Evolutionary conservation across 2,113 vertebrate species (phyloP).

Genomic region (Cephalophus harveyi): DNA sequence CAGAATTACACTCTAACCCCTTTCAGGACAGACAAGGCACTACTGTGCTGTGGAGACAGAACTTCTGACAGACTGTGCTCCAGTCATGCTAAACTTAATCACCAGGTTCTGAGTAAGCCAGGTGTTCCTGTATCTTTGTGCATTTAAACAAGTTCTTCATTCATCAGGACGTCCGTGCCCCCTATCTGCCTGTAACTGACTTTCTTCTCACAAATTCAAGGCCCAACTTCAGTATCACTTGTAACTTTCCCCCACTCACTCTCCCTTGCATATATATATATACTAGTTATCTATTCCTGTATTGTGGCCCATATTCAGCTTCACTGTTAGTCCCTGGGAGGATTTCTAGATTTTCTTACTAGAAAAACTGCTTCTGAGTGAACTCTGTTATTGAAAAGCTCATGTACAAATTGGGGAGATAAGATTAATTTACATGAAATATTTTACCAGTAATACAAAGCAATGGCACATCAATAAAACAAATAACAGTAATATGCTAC

Average conservation of each 20-base stretch:
- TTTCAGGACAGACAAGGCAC: not conserved
- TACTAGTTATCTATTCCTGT: not conserved
- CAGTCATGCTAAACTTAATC: not conserved
- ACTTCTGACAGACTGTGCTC: not conserved
- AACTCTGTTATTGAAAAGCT: not conserved
- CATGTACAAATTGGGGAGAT: not conserved
- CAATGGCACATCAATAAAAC: not conserved
- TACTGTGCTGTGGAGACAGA: not conserved
- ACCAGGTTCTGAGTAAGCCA: not conserved
- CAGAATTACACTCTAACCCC: not conserved
- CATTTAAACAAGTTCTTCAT: not conserved
- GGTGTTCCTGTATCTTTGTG: not conserved
- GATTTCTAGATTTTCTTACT: not conserved
- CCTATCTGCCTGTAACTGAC: not conserved
- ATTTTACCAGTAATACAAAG: not conserved
- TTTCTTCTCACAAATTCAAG: constrained; percentile 1
- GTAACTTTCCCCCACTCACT: not conserved
- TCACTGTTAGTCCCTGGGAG: not conserved
- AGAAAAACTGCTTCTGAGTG: not conserved
- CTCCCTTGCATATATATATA: not conserved
- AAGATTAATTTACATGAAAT: not conserved
- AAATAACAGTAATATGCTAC: not conserved
- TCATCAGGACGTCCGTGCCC: not conserved
- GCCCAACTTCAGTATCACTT: not conserved
- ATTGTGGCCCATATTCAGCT: not conserved